Conservation (phyloP, 2,113 vertebrate genomes). For the Eulemur rufifrons region DNA sequence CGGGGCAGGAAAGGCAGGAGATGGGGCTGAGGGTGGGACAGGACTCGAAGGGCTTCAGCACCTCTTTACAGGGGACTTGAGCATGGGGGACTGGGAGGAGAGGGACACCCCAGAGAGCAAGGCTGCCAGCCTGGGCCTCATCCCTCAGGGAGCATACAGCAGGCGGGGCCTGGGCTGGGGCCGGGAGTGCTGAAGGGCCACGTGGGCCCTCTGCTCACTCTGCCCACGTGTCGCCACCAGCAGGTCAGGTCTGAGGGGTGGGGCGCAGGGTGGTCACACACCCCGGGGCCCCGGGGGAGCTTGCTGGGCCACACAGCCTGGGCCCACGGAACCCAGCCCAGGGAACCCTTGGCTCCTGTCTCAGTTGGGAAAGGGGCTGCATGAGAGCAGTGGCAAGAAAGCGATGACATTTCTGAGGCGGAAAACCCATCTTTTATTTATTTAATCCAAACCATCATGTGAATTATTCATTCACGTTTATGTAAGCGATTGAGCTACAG, state of each 20-base stretch:
- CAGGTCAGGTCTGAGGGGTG: neutral
- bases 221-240: fast-evolving
- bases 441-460: slow-evolving; percentile 79
- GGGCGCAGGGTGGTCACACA: fast-evolving
- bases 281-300: neutral
- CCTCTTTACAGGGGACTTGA: fast-evolving
- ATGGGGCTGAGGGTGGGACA: too few relatives aligned
- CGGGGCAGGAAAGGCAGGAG: neutral
- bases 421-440: slow-evolving; percentile 82
- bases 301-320: slow-evolving; percentile 40
- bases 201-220: fast-evolving
- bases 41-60: fast-evolving
- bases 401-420: slow-evolving; percentile 73
- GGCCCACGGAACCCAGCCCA: neutral
- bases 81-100: too few relatives aligned
- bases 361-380: slow-evolving; percentile 48
- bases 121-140: neutral
- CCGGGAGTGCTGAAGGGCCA: neutral
- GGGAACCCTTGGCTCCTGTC: neutral
- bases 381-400: slow-evolving; percentile 71
- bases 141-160: neutral
- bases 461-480: slow-evolving; percentile 82
- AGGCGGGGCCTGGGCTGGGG: fast-evolving
- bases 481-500: slow-evolving; percentile 77
- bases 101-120: neutral